A percentile compares a stretch with the other conserved stretches of the same genome.
Conservation (phyloP, 2,797 vertebrate species). For the Vipera latastei region DNA sequence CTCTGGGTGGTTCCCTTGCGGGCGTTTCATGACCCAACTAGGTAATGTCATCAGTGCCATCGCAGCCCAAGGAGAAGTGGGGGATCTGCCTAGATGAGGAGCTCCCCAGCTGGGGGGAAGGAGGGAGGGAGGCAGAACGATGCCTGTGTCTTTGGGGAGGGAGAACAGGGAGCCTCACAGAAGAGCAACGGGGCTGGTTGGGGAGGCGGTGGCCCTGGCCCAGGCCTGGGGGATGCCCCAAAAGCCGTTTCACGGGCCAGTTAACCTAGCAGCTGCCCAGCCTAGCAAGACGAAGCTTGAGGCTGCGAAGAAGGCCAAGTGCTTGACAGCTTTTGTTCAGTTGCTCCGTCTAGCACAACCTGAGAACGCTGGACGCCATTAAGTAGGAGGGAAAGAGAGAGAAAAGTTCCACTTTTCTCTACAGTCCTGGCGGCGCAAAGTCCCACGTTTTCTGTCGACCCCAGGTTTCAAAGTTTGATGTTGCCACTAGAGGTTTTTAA, state of each 20-base stretch:
- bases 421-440: not conserved
- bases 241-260: not conserved
- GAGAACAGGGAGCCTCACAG: not conserved
- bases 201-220: not conserved
- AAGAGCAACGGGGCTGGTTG: not conserved
- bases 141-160: not conserved
- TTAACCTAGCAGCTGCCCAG: conserved; percentile 58
- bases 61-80: not conserved
- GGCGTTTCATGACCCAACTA: not conserved
- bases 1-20: not conserved
- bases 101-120: not conserved
- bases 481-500: not conserved
- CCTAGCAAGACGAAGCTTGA: conserved; percentile 38
- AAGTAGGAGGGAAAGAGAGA: not conserved
- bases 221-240: conserved; percentile 34
- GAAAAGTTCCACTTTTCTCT: not conserved
- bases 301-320: not conserved
- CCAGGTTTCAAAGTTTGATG: not conserved
- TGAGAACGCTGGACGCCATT: not conserved
- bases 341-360: not conserved
- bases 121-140: not conserved
- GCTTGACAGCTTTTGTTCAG: not conserved
- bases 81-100: not conserved
- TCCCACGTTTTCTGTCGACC: not conserved
- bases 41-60: not conserved